phyloP scores from a whole-genome alignment of 1,140 invertebrate species.

The Drosophila cardini region DNA sequence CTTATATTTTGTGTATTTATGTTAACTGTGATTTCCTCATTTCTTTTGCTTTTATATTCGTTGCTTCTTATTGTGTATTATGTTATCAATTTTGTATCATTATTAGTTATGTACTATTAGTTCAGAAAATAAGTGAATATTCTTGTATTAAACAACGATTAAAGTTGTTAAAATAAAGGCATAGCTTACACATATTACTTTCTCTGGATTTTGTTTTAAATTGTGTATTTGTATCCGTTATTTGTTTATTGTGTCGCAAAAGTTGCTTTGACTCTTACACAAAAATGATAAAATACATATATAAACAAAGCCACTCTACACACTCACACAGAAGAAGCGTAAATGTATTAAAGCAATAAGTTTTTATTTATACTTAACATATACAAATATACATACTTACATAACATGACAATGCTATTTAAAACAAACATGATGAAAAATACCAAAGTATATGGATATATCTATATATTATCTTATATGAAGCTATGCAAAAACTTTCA shows the following conservation, averaged over 20 bases:
- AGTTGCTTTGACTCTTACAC: conserved; percentile 53
- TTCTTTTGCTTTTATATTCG: conserved; percentile 35
- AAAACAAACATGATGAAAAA: conserved; percentile 44
- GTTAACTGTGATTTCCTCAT: conserved; percentile 54
- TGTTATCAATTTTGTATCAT: conserved; percentile 44
- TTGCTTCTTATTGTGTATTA: conserved; percentile 52
- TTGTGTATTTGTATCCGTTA: conserved; percentile 28
- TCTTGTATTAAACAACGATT: conserved; percentile 41
- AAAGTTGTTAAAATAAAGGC: conserved; percentile 47
- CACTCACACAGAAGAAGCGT: conserved; percentile 49
- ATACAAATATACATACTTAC: conserved; percentile 79
- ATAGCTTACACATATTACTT: conserved; percentile 41
- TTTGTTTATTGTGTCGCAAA: conserved; percentile 24
- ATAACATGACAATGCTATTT: conserved; percentile 62
- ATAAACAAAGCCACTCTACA: conserved; percentile 39
- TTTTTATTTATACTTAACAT: conserved; percentile 78
- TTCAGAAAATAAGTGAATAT: conserved; percentile 32
- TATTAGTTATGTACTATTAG: conserved; percentile 64
- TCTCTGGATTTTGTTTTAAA: conserved; percentile 12
- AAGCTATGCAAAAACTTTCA: conserved; percentile 50
- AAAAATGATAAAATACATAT: too few species aligned
- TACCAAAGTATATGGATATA: conserved; percentile 31
- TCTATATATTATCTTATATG: conserved; percentile 45
- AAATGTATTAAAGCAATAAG: conserved; percentile 68
- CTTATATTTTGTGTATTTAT: conserved; percentile 48